These are phyloP conservation scores for Alethe diademata DNA, from an alignment of 2,113 vertebrate species.

Conservation along the genomic window DNA sequence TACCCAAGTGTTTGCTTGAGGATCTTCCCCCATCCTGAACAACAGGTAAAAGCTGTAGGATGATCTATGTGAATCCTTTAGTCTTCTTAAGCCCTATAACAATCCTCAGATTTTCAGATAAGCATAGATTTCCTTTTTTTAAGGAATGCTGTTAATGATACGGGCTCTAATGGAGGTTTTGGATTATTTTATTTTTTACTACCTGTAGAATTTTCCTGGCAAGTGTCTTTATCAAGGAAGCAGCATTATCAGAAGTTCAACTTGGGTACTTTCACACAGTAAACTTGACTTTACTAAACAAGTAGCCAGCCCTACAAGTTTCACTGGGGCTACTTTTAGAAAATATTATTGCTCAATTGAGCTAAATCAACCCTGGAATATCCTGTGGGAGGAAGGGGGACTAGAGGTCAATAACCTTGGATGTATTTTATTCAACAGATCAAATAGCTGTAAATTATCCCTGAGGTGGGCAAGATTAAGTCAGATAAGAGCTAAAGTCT, in stretches of 20 bases:
- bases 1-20: background rate
- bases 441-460: background rate
- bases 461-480: background rate
- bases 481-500: background rate
- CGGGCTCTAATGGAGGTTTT: accelerated
- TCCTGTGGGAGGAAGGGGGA: background rate
- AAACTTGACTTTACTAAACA: background rate
- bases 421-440: background rate
- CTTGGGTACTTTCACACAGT: background rate
- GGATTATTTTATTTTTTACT: background rate
- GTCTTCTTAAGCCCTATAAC: background rate
- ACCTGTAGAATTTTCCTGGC: background rate
- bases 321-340: background rate
- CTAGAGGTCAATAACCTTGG: background rate
- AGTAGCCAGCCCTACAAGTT: background rate
- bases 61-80: background rate
- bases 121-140: background rate
- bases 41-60: background rate
- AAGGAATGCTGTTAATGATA: background rate
- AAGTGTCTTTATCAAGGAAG: background rate
- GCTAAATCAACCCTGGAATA: background rate
- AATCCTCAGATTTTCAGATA: background rate
- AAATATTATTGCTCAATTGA: background rate
- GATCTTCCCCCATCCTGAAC: background rate
- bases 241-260: background rate